Evolutionary conservation across 1,140 invertebrate genomes (phyloP).

Genomic region (Lepidurus packardi): DNA sequence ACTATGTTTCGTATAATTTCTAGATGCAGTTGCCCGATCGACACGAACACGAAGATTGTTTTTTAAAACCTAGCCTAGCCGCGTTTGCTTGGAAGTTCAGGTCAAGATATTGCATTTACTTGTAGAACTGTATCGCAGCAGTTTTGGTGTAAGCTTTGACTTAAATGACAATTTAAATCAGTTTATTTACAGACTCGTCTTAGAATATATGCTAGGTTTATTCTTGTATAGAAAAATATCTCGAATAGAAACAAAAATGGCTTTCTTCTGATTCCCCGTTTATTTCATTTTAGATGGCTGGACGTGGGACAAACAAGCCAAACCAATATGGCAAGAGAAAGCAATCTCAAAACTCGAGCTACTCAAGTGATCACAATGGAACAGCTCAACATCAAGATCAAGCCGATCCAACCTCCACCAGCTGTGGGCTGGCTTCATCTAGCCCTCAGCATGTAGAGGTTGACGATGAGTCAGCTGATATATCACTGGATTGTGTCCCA

Average conservation of each 20-base stretch:
- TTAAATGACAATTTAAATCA: background rate
- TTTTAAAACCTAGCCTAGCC: background rate
- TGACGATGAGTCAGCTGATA: background rate
- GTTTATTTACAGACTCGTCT: background rate
- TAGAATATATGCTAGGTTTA: background rate
- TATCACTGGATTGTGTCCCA: background rate
- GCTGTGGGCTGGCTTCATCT: background rate
- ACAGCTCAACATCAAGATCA: background rate
- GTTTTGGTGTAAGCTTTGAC: background rate
- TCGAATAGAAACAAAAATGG: background rate
- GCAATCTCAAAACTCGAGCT: background rate
- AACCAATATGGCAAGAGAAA: background rate
- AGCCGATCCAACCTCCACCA: background rate
- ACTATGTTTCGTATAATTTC: background rate
- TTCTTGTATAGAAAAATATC: background rate
- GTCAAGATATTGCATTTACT: background rate
- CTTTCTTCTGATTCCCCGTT: background rate
- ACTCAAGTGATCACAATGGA: too few relatives aligned
- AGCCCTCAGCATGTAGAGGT: background rate
- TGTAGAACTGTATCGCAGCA: background rate
- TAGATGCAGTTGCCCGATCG: background rate
- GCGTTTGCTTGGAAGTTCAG: background rate
- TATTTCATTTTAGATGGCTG: background rate
- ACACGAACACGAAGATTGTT: background rate
- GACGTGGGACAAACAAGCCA: background rate